Percentiles rank a stretch among this genome's conserved stretches.
Evolutionary conservation across 2,113 vertebrate genomes (phyloP).

Genomic region (Dromiciops gliroides): DNA sequence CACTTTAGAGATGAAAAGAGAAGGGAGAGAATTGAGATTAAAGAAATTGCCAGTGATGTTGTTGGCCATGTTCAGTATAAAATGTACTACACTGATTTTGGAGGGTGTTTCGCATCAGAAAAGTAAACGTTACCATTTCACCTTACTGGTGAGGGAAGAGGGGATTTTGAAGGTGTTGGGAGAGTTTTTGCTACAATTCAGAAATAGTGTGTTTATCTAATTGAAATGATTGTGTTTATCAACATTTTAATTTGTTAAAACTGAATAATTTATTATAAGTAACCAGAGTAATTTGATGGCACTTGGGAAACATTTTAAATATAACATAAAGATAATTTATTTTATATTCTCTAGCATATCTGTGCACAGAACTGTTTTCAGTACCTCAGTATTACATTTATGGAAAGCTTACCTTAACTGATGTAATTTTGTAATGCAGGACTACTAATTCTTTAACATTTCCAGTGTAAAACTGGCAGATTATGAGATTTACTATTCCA

Average conservation of each 20-base stretch:
- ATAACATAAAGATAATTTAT: constrained; percentile 54
- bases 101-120: background rate
- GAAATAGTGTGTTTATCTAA: background rate
- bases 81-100: background rate
- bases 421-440: background rate
- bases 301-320: constrained; percentile 44
- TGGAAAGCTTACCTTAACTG: background rate
- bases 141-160: background rate
- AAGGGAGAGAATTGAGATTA: background rate
- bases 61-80: background rate
- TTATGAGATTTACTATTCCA: background rate
- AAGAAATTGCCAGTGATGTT: rapidly evolving
- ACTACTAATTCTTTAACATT: background rate
- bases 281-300: constrained; percentile 23
- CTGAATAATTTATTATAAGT: constrained; percentile 45
- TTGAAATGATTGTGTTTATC: background rate
- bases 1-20: background rate
- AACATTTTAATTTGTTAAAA: background rate
- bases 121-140: background rate
- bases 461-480: background rate
- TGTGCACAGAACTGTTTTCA: constrained; percentile 59
- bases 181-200: background rate
- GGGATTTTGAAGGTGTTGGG: background rate
- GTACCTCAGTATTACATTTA: background rate
- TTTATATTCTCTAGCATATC: constrained; percentile 45